Percentiles rank a stretch among this genome's conserved stretches.
Conservation (phyloP, 2,797 vertebrate species). For the Nasua narica region DNA sequence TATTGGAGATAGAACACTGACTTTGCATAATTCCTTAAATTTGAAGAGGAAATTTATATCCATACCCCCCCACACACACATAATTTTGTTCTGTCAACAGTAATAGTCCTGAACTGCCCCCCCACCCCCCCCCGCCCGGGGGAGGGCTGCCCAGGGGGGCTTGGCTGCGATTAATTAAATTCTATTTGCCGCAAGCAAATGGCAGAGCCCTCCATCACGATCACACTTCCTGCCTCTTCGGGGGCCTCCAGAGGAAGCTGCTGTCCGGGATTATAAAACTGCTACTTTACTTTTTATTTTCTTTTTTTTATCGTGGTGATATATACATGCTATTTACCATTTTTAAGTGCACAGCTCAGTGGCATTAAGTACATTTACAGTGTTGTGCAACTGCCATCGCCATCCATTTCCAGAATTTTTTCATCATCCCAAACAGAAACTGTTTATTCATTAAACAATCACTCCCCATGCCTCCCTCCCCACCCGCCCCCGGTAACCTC, state of each 20-base stretch:
- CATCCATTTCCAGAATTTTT: not conserved
- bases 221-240: not conserved
- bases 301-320: not conserved
- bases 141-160: not conserved
- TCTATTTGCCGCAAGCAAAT: conserved; percentile 36
- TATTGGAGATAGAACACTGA: not conserved
- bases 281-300: not conserved
- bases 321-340: not conserved
- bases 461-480: fast-evolving
- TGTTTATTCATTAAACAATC: not conserved
- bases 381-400: not conserved
- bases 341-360: not conserved
- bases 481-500: not conserved
- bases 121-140: not conserved
- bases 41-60: not conserved
- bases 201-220: not conserved
- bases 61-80: not conserved
- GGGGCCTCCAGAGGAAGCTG: not conserved
- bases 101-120: not conserved
- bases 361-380: not conserved
- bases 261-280: not conserved
- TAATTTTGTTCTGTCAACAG: conserved; percentile 2
- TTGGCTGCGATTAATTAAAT: conserved; percentile 37
- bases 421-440: not conserved
- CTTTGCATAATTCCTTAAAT: conserved; percentile 44